Conservation (phyloP, 2,888 invertebrate species). For the Sipunculus nudus region DNA sequence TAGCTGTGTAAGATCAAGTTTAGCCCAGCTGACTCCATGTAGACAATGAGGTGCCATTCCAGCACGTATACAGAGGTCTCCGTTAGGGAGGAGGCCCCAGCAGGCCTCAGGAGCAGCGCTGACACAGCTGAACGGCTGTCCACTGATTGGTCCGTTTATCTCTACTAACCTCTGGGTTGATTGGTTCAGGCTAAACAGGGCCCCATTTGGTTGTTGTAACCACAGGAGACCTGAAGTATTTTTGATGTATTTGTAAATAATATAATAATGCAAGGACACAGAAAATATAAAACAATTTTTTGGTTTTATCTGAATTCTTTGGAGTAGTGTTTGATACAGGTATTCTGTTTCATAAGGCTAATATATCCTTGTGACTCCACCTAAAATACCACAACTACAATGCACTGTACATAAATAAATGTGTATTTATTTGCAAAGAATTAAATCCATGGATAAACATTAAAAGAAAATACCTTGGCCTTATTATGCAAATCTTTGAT, state of each 20-base stretch:
- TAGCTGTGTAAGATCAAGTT: conserved; percentile 67
- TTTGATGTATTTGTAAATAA: no score
- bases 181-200: conserved; percentile 64
- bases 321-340: no score
- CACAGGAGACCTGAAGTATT: conserved; percentile 61
- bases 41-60: conserved; percentile 65
- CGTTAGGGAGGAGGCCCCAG: conserved; percentile 68
- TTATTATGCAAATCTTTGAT: no score
- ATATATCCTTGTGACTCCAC: no score
- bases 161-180: conserved; percentile 43
- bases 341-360: no score
- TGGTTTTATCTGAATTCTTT: no score
- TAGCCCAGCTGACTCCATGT: conserved; percentile 67
- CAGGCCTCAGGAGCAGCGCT: conserved; percentile 65
- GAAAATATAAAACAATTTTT: conserved; percentile 5
- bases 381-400: no score
- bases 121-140: conserved; percentile 49
- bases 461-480: no score
- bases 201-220: conserved; percentile 64
- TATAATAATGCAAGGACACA: conserved; percentile 37
- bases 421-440: no score
- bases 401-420: no score
- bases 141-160: conserved; percentile 24
- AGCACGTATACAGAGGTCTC: conserved; percentile 66
- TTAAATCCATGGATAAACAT: no score